Percentiles rank a stretch among this genome's conserved stretches.
Conservation (phyloP, 2,797 vertebrate species). For the Percopsis omiscomaycus region DNA sequence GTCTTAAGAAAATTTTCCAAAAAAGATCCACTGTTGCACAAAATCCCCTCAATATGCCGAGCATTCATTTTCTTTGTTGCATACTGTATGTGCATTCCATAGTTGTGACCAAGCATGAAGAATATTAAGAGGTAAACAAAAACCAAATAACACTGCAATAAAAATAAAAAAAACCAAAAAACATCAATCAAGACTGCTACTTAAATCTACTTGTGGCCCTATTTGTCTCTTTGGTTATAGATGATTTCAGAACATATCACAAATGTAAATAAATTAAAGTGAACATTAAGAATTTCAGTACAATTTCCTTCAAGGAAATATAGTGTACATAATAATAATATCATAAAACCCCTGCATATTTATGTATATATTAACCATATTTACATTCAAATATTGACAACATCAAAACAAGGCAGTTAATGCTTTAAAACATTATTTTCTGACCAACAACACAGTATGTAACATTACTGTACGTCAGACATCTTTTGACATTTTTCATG, state of each 20-base stretch:
- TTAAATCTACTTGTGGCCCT: conserved; percentile 36
- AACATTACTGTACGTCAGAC: conserved; percentile 48
- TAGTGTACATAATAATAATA: conserved; percentile 23
- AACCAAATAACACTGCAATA: conserved; percentile 59
- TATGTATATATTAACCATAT: conserved; percentile 39
- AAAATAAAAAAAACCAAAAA: conserved; percentile 38
- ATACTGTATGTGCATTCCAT: conserved; percentile 52
- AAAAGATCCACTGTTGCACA: conserved; percentile 57
- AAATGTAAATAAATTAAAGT: conserved; percentile 38
- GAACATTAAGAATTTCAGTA: conserved; percentile 23
- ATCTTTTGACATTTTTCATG: conserved; percentile 44
- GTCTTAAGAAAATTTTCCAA: conserved; percentile 28
- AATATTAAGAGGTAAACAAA: conserved; percentile 47
- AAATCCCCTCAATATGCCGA: conserved; percentile 46
- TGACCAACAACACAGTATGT: conserved; percentile 6
- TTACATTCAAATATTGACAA: conserved; percentile 57
- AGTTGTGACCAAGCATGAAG: conserved; percentile 56
- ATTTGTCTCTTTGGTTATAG: conserved; percentile 63
- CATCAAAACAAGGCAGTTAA: conserved; percentile 53
- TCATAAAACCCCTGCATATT: conserved; percentile 47
- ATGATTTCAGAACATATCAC: conserved; percentile 34
- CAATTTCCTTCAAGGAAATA: conserved; percentile 32
- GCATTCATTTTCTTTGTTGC: conserved; percentile 48
- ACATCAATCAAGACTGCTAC: conserved; percentile 51
- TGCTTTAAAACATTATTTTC: conserved; percentile 44